These are phyloP conservation scores for Gerris lacustris DNA, from an alignment of 2,888 invertebrate genomes.

Conservation along the genomic window DNA sequence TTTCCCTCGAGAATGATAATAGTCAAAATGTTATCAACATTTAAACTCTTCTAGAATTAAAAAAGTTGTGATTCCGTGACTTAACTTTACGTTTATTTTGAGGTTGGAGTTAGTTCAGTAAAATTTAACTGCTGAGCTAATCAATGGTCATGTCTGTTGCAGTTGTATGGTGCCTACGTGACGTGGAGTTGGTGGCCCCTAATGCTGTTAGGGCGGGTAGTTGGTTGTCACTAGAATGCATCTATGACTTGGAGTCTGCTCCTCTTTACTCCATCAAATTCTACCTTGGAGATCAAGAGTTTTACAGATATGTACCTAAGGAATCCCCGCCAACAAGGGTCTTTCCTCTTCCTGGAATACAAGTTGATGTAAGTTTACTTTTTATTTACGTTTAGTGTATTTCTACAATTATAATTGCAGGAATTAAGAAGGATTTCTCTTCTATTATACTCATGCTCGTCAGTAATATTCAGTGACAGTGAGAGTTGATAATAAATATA, in stretches of 20 bases:
- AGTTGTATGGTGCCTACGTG: slow-evolving; percentile 26
- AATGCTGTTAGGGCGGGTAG: slow-evolving; percentile 46
- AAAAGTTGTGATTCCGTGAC: too few species aligned
- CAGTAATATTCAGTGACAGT: too few species aligned
- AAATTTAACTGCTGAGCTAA: too few species aligned
- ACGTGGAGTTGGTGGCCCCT: slow-evolving; percentile 37
- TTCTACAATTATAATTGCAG: not conserved
- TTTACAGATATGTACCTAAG: slow-evolving; percentile 61
- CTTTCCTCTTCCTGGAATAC: slow-evolving; percentile 53
- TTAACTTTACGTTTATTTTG: too few species aligned
- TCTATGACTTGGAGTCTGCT: slow-evolving; percentile 49
- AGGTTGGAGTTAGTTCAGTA: too few species aligned
- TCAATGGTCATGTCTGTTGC: slow-evolving; percentile 14
- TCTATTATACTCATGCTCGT: too few species aligned
- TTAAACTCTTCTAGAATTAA: too few species aligned
- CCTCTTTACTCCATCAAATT: slow-evolving; percentile 63
- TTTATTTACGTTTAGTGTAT: not conserved
- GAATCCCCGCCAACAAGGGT: slow-evolving; percentile 57
- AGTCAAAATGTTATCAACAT: too few species aligned
- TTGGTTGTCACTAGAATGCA: slow-evolving; percentile 44
- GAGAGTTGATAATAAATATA: too few species aligned
- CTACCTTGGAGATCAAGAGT: slow-evolving; percentile 60
- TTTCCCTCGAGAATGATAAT: too few species aligned
- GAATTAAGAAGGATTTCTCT: not conserved
- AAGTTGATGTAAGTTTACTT: slow-evolving; percentile 54